Percentiles rank a stretch among this genome's conserved stretches.
These are phyloP conservation scores for Ciconia boyciana DNA, from an alignment of 2,113 vertebrate species.

Conservation along the genomic window DNA sequence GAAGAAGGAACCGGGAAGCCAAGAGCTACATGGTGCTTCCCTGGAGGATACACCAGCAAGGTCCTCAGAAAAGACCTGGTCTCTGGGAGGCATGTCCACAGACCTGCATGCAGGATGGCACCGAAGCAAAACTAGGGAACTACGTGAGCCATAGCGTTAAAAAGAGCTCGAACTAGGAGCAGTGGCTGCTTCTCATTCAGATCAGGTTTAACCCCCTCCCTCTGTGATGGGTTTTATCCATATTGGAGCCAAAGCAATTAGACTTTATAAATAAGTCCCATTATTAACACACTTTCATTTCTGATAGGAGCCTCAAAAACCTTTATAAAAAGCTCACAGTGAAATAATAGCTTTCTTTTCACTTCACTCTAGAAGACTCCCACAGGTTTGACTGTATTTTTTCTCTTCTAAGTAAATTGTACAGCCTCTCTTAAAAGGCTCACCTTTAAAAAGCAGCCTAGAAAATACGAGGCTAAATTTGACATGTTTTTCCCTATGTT, in stretches of 20 bases:
- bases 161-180: neutral
- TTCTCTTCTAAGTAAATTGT: neutral
- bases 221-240: neutral
- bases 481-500: neutral
- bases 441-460: neutral
- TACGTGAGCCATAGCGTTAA: accelerated
- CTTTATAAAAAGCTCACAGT: neutral
- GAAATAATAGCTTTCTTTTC: slow-evolving; percentile 33
- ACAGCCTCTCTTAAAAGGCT: neutral
- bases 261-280: neutral
- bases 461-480: slow-evolving; percentile 11
- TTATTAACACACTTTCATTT: neutral
- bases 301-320: neutral
- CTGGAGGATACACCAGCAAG: neutral
- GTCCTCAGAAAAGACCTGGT: neutral
- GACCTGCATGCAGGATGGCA: neutral
- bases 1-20: neutral
- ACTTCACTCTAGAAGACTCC: slow-evolving; percentile 6
- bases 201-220: neutral
- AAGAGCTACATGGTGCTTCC: neutral
- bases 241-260: neutral
- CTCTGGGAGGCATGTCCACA: neutral
- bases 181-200: neutral
- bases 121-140: neutral
- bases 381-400: neutral